Percentiles rank a stretch among this genome's conserved stretches.
Conservation (phyloP, 2,113 vertebrate genomes). For the Gracilinanus agilis region DNA sequence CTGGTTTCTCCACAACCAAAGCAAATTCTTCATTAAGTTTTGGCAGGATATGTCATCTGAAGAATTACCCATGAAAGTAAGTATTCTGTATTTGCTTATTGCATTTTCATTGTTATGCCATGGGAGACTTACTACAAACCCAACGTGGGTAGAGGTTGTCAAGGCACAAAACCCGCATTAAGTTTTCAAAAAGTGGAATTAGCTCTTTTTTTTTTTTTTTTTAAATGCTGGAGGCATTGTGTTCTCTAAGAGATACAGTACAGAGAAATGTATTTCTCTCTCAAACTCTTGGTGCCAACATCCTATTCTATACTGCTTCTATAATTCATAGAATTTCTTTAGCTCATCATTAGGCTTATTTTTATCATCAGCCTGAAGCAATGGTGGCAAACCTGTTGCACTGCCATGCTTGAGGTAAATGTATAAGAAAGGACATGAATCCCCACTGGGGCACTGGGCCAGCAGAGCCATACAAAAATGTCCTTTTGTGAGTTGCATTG, state of each 20-base stretch:
- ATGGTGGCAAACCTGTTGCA: conserved; percentile 42
- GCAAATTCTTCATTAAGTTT: conserved; percentile 73
- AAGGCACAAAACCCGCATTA: conserved; percentile 79
- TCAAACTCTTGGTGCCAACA: conserved; percentile 47
- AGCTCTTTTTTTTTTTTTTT: conserved; percentile 51
- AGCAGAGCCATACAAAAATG: conserved; percentile 20
- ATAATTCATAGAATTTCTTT: conserved; percentile 66
- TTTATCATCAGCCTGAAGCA: conserved; percentile 48
- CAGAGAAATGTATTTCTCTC: conserved; percentile 51
- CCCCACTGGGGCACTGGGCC: conserved; percentile 50
- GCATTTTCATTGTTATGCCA: conserved; percentile 67
- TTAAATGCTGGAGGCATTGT: conserved; percentile 48
- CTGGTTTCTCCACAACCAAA: conserved; percentile 73
- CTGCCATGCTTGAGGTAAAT: conserved; percentile 39
- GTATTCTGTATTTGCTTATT: conserved; percentile 53
- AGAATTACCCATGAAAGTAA: conserved; percentile 34
- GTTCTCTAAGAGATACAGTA: conserved; percentile 67
- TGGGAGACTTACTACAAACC: conserved; percentile 62
- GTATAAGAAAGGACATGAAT: conserved; percentile 50
- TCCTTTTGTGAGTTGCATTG: not conserved
- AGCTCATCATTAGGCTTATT: conserved; percentile 37
- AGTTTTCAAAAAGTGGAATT: conserved; percentile 59
- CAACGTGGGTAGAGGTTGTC: conserved; percentile 60
- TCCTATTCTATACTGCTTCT: conserved; percentile 52
- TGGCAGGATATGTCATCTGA: conserved; percentile 28